These are phyloP conservation scores for Andrena dorsata DNA, from an alignment of 2,888 invertebrate species.

Conservation along the genomic window DNA sequence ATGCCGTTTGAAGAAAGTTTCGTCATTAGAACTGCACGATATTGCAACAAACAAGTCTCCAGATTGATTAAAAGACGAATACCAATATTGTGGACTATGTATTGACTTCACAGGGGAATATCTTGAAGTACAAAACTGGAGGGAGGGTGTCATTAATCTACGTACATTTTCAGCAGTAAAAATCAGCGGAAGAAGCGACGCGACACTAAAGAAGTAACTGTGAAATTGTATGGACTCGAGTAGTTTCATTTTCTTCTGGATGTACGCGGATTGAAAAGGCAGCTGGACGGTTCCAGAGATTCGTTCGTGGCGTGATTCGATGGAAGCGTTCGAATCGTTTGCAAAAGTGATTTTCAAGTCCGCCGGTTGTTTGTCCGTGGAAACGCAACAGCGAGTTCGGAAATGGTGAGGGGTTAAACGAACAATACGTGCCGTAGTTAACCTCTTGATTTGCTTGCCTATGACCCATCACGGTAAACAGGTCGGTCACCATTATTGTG, in stretches of 20 bases:
- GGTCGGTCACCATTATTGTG: conserved; percentile 40
- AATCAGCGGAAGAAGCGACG: no score
- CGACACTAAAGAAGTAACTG: no score
- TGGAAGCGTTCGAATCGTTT: conserved; percentile 34
- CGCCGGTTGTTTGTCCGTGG: conserved; percentile 20
- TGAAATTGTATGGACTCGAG: background rate
- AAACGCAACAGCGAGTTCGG: conserved; percentile 32
- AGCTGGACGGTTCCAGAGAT: background rate
- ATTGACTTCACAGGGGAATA: no score
- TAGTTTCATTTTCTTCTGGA: background rate
- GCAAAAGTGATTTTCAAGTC: conserved; percentile 51
- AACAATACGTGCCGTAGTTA: conserved; percentile 54
- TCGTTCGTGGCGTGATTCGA: background rate
- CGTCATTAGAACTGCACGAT: no score
- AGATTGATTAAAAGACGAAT: no score
- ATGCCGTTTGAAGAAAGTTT: no score
- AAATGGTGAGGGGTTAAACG: conserved; percentile 47
- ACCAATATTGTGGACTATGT: no score
- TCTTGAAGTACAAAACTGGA: no score
- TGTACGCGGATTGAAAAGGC: background rate
- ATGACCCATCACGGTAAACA: conserved; percentile 62
- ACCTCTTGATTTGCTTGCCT: conserved; percentile 63
- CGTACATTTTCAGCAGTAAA: no score
- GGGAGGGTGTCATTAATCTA: no score
- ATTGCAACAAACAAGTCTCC: no score